These are phyloP conservation scores for Mohoua ochrocephala DNA, from an alignment of 2,113 vertebrate genomes.

Conservation along the genomic window DNA sequence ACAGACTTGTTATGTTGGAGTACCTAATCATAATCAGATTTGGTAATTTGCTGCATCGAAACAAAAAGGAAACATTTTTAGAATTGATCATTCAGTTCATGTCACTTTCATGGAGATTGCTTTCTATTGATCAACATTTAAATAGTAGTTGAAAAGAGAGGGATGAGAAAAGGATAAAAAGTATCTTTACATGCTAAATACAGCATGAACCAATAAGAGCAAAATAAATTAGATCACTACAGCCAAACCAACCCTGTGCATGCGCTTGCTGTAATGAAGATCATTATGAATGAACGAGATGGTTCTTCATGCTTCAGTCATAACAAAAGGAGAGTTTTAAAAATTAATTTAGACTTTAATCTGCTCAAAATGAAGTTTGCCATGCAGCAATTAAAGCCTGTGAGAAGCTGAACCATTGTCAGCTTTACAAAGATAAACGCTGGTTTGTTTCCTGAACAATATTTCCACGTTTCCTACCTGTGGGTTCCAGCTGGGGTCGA, in stretches of 20 bases:
- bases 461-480: conserved; percentile 75
- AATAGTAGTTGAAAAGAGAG: conserved; percentile 45
- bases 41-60: conserved; percentile 58
- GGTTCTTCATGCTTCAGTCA: not conserved
- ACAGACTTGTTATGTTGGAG: conserved; percentile 30
- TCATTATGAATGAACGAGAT: conserved; percentile 17
- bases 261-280: not conserved
- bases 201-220: conserved; percentile 45
- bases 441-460: not conserved
- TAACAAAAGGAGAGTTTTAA: not conserved
- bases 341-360: not conserved
- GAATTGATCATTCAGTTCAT: conserved; percentile 61
- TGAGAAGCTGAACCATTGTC: not conserved
- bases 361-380: conserved; percentile 32
- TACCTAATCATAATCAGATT: conserved; percentile 60
- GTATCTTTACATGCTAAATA: conserved; percentile 52
- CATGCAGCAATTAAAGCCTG: conserved; percentile 4
- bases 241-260: conserved; percentile 11
- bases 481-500: conserved; percentile 87
- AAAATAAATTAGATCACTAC: conserved; percentile 48
- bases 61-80: conserved; percentile 65
- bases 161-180: conserved; percentile 47
- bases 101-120: conserved; percentile 61
- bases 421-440: not conserved
- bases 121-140: conserved; percentile 64